Evolutionary conservation across 2,888 invertebrate genomes (phyloP).

Genomic region (Atethmia centrago): DNA sequence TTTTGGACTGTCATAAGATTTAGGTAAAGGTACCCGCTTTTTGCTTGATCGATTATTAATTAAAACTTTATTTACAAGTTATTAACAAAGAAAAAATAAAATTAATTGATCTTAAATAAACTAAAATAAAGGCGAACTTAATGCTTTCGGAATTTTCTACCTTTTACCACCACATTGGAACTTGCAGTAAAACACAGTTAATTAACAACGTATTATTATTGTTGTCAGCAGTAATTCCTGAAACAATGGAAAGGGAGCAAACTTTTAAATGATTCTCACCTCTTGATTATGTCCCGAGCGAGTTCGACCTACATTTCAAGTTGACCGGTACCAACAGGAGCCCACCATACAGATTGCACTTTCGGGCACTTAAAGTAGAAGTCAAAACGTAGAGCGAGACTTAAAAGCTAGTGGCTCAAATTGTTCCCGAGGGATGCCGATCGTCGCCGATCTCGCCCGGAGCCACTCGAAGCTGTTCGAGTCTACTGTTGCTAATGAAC

Average conservation of each 20-base stretch:
- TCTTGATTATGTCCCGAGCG: background rate
- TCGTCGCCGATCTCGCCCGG: slow-evolving; percentile 58
- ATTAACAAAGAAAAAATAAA: too few species aligned
- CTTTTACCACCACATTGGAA: too few species aligned
- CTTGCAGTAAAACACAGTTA: background rate
- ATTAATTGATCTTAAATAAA: too few species aligned
- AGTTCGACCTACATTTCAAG: slow-evolving; percentile 3
- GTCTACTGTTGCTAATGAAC: slow-evolving; percentile 25
- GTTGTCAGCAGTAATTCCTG: background rate
- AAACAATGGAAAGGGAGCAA: background rate
- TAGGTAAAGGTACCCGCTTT: background rate
- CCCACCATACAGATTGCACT: slow-evolving; percentile 74
- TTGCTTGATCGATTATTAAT: too few species aligned
- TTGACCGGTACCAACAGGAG: slow-evolving; percentile 61
- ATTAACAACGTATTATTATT: background rate
- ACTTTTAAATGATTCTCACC: background rate
- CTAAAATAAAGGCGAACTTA: too few species aligned
- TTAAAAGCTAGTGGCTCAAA: slow-evolving; percentile 78
- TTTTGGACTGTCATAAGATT: background rate
- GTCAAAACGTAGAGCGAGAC: slow-evolving; percentile 78
- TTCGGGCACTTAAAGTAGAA: slow-evolving; percentile 78
- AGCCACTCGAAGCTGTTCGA: slow-evolving; percentile 34
- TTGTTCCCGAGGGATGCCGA: slow-evolving; percentile 73
- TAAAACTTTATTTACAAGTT: too few species aligned
- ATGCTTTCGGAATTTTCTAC: too few species aligned